Conservation (phyloP, 2,888 invertebrate species). For the Enchytraeus crypticus region DNA sequence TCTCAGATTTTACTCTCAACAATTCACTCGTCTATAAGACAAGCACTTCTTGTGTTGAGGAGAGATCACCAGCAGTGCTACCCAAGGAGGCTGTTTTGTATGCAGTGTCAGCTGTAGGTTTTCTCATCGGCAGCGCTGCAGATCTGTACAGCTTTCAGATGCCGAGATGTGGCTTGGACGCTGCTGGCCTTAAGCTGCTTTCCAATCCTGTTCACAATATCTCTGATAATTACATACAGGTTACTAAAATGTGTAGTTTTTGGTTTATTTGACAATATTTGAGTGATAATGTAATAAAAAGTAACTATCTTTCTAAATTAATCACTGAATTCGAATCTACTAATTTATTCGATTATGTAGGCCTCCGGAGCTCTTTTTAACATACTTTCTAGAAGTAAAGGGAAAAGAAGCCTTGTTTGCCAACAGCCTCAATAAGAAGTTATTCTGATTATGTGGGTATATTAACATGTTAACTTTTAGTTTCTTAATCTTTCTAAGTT, state of each 20-base stretch:
- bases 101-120: constrained; percentile 21
- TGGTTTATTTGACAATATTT: background rate
- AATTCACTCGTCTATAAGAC: constrained; percentile 22
- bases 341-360: background rate
- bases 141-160: constrained; percentile 22
- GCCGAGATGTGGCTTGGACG: constrained; percentile 17
- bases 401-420: too few species aligned
- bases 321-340: background rate
- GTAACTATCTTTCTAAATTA: too few species aligned
- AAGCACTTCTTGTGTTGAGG: constrained; percentile 9
- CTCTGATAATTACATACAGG: constrained; percentile 25
- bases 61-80: background rate
- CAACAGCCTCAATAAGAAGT: too few species aligned
- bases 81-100: constrained; percentile 14
- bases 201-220: constrained; percentile 23
- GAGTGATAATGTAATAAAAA: too few species aligned
- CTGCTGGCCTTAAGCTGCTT: constrained; percentile 13
- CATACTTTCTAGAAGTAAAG: too few species aligned
- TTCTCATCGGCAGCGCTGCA: constrained; percentile 15
- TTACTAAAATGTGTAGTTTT: background rate
- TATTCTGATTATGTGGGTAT: too few species aligned
- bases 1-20: constrained; percentile 23
- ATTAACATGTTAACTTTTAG: too few species aligned
- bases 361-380: too few species aligned
- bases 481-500: too few species aligned